phyloP scores from a whole-genome alignment of 2,113 vertebrate species.

The Ophiodon elongatus region DNA sequence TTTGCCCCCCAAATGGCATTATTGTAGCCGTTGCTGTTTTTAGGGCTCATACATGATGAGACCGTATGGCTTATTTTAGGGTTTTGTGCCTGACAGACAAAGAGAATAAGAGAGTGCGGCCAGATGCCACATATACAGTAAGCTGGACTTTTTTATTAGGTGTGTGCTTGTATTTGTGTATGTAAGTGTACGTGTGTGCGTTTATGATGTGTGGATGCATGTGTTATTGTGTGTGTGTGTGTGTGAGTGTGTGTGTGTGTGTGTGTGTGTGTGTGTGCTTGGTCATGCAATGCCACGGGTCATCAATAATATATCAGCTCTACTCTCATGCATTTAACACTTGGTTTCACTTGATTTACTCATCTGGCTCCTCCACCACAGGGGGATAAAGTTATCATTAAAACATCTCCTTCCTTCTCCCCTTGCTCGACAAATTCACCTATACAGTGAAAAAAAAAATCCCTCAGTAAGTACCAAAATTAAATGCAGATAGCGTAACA shows the following conservation, averaged over 20 bases:
- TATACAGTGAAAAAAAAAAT: slow-evolving; percentile 27
- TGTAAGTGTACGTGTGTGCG: slow-evolving; percentile 1
- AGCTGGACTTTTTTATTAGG: slow-evolving; percentile 6
- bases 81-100: background rate
- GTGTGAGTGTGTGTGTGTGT: background rate
- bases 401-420: slow-evolving; percentile 60
- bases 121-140: background rate
- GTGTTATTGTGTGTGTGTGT: too few species aligned
- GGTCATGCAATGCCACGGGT: slow-evolving; percentile 61
- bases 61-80: background rate
- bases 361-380: slow-evolving; percentile 58
- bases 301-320: slow-evolving; percentile 76
- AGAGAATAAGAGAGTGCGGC: background rate
- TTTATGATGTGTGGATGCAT: too few species aligned
- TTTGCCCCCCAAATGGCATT: background rate
- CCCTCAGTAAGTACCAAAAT: background rate
- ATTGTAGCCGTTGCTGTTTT: background rate
- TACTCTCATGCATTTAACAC: slow-evolving; percentile 75
- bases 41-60: background rate
- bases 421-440: slow-evolving; percentile 35
- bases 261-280: background rate
- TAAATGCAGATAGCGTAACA: background rate
- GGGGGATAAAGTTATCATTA: slow-evolving; percentile 64
- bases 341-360: slow-evolving; percentile 78
- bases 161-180: slow-evolving; percentile 16